phyloP scores from a whole-genome alignment of 1,140 invertebrate genomes.

The Zaprionus capensis region DNA sequence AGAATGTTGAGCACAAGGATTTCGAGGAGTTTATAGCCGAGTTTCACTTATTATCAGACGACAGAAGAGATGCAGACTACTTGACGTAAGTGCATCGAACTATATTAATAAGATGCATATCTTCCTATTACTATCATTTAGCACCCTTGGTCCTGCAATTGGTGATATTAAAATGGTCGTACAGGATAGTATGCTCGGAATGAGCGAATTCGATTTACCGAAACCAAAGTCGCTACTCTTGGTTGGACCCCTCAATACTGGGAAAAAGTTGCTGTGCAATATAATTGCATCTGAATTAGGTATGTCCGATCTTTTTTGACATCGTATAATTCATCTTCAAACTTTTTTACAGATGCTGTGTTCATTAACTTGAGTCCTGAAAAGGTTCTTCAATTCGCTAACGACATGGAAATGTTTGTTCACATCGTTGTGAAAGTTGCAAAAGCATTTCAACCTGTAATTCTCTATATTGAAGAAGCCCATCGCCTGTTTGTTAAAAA shows the following conservation, averaged over 20 bases:
- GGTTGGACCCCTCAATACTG: conserved; percentile 90
- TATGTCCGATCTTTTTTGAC: conserved; percentile 2
- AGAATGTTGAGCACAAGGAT: conserved; percentile 86
- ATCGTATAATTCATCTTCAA: neutral
- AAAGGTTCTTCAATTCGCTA: conserved; percentile 91
- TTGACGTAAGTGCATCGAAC: conserved; percentile 61
- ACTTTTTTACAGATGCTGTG: conserved; percentile 86
- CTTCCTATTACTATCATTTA: conserved; percentile 31
- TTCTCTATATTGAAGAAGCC: conserved; percentile 91
- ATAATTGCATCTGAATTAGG: conserved; percentile 92
- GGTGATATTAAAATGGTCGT: conserved; percentile 87
- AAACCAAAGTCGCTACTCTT: conserved; percentile 91
- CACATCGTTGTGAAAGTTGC: conserved; percentile 85
- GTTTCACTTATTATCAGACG: conserved; percentile 87
- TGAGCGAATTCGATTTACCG: conserved; percentile 88
- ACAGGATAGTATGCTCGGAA: conserved; percentile 81
- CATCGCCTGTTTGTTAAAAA: conserved; percentile 94
- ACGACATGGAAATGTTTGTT: conserved; percentile 85
- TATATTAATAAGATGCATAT: neutral
- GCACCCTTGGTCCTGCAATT: conserved; percentile 86
- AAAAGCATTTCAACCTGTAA: conserved; percentile 89
- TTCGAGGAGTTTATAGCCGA: conserved; percentile 90
- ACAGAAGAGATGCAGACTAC: conserved; percentile 82
- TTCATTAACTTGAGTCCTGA: conserved; percentile 92
- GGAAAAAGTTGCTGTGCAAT: conserved; percentile 91